phyloP scores from a whole-genome alignment of 2,888 invertebrate species.

The Lasioglossum oenotherae region DNA sequence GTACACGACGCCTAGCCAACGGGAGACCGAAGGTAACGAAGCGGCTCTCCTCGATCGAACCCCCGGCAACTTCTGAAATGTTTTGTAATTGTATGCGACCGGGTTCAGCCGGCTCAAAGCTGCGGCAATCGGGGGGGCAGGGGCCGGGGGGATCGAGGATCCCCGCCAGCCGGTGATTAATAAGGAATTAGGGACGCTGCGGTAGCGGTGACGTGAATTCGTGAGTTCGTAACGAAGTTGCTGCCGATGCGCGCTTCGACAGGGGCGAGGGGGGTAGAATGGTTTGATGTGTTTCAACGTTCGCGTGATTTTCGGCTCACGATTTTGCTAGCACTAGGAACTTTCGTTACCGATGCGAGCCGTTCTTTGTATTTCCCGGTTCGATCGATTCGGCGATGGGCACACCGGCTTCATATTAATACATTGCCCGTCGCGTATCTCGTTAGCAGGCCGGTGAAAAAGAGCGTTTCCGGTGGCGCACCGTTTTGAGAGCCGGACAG shows the following conservation, averaged over 20 bases:
- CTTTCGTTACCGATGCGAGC: neutral
- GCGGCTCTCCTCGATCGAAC: conserved; percentile 27
- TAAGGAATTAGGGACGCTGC: conserved; percentile 33
- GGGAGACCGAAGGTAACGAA: neutral
- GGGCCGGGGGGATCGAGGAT: neutral
- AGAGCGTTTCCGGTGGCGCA: too few species aligned
- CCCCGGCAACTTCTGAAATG: conserved; percentile 29
- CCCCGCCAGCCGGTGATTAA: conserved; percentile 36
- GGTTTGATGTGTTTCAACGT: neutral
- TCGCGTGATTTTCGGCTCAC: conserved; percentile 7
- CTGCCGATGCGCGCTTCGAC: neutral
- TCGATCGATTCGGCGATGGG: neutral
- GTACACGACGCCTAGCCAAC: neutral
- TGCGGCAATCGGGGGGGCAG: neutral
- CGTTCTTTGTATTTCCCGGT: neutral
- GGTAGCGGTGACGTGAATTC: conserved; percentile 18
- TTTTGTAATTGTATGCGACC: conserved; percentile 44
- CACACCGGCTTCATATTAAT: neutral
- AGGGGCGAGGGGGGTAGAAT: neutral
- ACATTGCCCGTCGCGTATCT: too few species aligned
- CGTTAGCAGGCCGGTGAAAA: too few species aligned
- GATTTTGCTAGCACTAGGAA: neutral
- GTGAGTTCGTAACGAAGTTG: conserved; percentile 25
- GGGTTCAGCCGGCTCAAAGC: conserved; percentile 8
- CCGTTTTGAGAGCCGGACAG: too few species aligned